phyloP scores from a whole-genome alignment of 2,888 invertebrate genomes.

The Creontiades dilutus region DNA sequence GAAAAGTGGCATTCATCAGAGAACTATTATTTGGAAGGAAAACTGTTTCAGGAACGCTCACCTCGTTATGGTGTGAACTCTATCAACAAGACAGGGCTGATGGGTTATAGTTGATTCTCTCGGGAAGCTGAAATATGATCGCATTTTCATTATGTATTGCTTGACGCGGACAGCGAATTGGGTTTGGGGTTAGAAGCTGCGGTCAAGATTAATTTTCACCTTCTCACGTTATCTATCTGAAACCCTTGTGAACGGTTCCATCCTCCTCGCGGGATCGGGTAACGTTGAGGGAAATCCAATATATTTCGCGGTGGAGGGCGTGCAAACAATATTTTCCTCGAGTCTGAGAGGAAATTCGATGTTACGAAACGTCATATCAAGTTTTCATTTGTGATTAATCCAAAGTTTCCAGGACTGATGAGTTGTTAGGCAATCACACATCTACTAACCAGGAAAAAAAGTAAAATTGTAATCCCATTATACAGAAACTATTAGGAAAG shows the following conservation, averaged over 20 bases:
- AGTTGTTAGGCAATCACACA: too few species aligned
- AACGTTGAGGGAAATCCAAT: not conserved
- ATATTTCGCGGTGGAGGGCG: not conserved
- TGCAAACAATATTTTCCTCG: not conserved
- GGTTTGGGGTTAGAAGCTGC: constrained; percentile 32
- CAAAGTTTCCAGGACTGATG: too few species aligned
- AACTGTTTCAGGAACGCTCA: not conserved
- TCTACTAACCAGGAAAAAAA: too few species aligned
- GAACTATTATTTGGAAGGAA: too few species aligned
- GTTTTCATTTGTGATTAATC: not conserved
- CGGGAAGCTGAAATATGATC: constrained; percentile 21
- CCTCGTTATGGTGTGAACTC: not conserved
- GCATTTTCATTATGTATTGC: constrained; percentile 36
- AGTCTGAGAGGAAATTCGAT: not conserved
- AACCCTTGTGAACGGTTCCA: not conserved
- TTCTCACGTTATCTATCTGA: not conserved
- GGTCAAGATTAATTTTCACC: constrained; percentile 8
- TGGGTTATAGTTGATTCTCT: constrained; percentile 26
- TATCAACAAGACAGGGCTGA: not conserved
- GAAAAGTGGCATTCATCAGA: too few species aligned
- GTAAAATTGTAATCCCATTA: too few species aligned
- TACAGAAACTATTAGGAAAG: too few species aligned
- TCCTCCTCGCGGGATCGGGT: not conserved
- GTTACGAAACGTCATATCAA: constrained; percentile 6
- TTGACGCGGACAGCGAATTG: not conserved